These are phyloP conservation scores for Xanthorhoe spadicearia DNA, from an alignment of 2,888 invertebrate species.

Conservation along the genomic window DNA sequence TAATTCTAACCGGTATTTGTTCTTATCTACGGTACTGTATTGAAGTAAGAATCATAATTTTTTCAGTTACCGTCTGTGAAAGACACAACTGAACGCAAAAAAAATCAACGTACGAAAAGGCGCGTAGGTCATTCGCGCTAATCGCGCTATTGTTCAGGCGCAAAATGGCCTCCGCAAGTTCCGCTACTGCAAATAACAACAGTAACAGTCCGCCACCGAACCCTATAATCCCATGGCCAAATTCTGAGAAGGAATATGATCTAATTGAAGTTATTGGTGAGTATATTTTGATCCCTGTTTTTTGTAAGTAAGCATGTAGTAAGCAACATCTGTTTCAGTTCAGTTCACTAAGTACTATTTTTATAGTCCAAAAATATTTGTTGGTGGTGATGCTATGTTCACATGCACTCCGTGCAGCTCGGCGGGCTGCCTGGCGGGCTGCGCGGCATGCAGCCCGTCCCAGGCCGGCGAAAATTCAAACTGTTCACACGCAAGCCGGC, in stretches of 20 bases:
- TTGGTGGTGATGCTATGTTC: too few relatives aligned
- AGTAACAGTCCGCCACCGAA: background rate
- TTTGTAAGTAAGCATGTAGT: background rate
- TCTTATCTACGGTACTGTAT: background rate
- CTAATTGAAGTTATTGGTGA: conserved; percentile 28
- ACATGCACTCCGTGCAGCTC: too few relatives aligned
- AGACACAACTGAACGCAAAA: background rate
- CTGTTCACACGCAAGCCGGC: too few relatives aligned
- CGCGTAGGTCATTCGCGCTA: conserved; percentile 4
- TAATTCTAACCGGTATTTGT: background rate
- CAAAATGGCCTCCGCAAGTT: conserved; percentile 22
- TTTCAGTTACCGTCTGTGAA: background rate
- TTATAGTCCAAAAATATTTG: too few relatives aligned
- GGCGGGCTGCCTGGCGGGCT: too few relatives aligned
- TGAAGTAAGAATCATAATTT: background rate
- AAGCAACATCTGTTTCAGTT: background rate
- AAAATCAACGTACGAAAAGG: background rate
- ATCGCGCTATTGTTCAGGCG: background rate
- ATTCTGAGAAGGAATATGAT: conserved; percentile 23
- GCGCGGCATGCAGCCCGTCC: too few relatives aligned
- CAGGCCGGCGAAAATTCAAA: too few relatives aligned
- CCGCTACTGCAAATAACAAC: background rate
- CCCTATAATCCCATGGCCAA: conserved; percentile 17
- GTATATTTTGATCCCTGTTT: conserved; percentile 2
- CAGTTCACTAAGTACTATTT: too few relatives aligned